These are phyloP conservation scores for Penaeus monodon DNA, from an alignment of 2,888 invertebrate species.

Conservation along the genomic window DNA sequence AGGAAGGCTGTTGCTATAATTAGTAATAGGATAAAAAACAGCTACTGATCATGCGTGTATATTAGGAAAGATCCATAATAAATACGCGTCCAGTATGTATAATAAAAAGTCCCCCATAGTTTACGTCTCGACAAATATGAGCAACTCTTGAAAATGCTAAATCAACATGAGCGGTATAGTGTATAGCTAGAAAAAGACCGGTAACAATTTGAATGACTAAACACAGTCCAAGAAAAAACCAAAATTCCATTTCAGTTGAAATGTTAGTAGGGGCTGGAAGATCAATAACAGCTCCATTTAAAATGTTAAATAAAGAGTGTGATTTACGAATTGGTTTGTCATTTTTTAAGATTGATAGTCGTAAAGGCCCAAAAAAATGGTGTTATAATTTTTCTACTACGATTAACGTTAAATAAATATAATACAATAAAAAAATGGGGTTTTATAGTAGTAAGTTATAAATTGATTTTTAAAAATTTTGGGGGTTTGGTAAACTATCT, in stretches of 20 bases:
- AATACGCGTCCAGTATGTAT: conserved; percentile 75
- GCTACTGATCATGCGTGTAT: conserved; percentile 78
- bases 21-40: conserved; percentile 77
- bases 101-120: conserved; percentile 79
- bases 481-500: too few relatives aligned
- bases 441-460: too few relatives aligned
- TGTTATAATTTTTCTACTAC: background rate
- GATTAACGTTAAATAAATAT: background rate
- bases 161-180: conserved; percentile 77
- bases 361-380: background rate
- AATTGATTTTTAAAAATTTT: too few relatives aligned
- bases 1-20: conserved; percentile 81
- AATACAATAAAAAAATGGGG: too few relatives aligned
- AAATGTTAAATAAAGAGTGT: background rate
- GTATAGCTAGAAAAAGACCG: conserved; percentile 77
- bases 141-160: conserved; percentile 72
- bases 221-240: conserved; percentile 77
- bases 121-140: conserved; percentile 80
- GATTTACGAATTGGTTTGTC: background rate
- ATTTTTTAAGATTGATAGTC: background rate
- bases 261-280: conserved; percentile 70
- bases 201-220: conserved; percentile 73
- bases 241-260: conserved; percentile 79
- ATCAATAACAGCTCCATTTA: background rate
- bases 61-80: conserved; percentile 70